These are phyloP conservation scores for Arnoldichthys spilopterus DNA, from an alignment of 2,797 vertebrate species.

Conservation along the genomic window DNA sequence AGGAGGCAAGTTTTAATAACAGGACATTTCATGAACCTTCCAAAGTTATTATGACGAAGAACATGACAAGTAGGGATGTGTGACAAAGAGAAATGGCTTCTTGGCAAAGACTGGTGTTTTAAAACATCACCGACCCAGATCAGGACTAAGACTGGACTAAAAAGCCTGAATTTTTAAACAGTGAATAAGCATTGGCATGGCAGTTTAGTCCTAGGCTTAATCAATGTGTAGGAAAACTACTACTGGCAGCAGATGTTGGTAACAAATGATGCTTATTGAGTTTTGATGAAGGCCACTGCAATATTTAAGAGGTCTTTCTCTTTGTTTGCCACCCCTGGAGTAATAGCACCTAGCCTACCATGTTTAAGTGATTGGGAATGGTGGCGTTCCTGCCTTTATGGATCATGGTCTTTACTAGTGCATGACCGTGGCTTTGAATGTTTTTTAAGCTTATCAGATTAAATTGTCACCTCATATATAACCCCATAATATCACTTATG, in stretches of 20 bases:
- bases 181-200: not conserved
- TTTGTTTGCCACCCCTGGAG: slow-evolving; percentile 14
- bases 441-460: not conserved
- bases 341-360: slow-evolving; percentile 66
- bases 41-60: slow-evolving; percentile 44
- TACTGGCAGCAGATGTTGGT: slow-evolving; percentile 28
- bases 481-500: not conserved
- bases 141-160: not conserved
- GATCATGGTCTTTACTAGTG: not conserved
- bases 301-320: slow-evolving; percentile 64
- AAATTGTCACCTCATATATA: not conserved
- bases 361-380: slow-evolving; percentile 25
- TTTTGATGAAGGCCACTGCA: slow-evolving; percentile 77
- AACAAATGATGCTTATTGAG: slow-evolving; percentile 42
- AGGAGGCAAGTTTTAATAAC: slow-evolving; percentile 77
- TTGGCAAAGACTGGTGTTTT: slow-evolving; percentile 58
- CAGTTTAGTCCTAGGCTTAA: not conserved
- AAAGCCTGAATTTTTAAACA: not conserved
- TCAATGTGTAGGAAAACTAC: not conserved
- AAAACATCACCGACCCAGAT: slow-evolving; percentile 11
- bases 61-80: slow-evolving; percentile 12
- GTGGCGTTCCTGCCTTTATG: not conserved
- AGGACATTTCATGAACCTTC: slow-evolving; percentile 83
- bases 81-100: slow-evolving; percentile 38
- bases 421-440: not conserved